Percentiles rank a stretch among this genome's conserved stretches.
phyloP scores from a whole-genome alignment of 2,113 vertebrate genomes.

The Spea multiplicata region DNA sequence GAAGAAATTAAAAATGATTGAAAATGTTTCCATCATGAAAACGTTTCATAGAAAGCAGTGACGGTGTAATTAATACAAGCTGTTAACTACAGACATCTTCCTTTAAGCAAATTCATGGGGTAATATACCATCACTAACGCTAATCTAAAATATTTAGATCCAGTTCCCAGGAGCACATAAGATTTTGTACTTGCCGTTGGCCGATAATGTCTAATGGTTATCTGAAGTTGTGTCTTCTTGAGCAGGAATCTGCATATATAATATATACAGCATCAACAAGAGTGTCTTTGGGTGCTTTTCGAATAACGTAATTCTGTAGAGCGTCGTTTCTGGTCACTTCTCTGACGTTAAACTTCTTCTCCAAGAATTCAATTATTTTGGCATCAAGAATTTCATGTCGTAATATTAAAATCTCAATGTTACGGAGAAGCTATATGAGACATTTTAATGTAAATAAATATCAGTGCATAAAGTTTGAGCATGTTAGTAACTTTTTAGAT shows the following conservation, averaged over 20 bases:
- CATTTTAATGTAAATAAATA: constrained; percentile 28
- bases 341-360: background rate
- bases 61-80: too few relatives aligned
- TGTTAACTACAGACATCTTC: background rate
- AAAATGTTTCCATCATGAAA: too few relatives aligned
- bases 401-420: background rate
- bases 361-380: constrained; percentile 2
- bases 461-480: background rate
- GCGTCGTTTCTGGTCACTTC: constrained; percentile 15
- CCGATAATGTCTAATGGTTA: constrained; percentile 31
- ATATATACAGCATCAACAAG: constrained; percentile 21
- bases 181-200: constrained; percentile 10
- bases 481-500: background rate
- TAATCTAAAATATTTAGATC: constrained; percentile 8
- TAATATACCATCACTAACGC: background rate
- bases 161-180: constrained; percentile 1
- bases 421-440: background rate
- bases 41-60: too few relatives aligned
- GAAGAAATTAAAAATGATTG: too few relatives aligned
- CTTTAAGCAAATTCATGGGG: background rate
- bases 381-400: background rate
- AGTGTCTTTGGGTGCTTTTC: background rate
- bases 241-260: background rate
- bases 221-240: constrained; percentile 3
- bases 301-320: background rate